Evolutionary conservation across 2,797 vertebrate species (phyloP), one percentile per base, ranked within the genome.

Genomic region (Loris lydekkerianus): DNA sequence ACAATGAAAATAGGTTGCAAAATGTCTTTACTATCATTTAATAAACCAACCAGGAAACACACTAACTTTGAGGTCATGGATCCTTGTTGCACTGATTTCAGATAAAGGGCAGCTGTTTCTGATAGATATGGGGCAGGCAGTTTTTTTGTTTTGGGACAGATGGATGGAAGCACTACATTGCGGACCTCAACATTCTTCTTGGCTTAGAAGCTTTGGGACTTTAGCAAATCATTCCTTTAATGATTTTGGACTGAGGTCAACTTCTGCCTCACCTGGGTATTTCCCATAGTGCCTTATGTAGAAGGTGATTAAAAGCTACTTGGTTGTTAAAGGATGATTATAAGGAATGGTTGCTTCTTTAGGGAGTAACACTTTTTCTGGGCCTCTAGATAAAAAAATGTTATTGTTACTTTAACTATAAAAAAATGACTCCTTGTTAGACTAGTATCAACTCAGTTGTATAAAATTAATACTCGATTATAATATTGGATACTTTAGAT

Each of bases 11-110:
- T 77, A 56, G 40, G 70, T 89, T 61, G 65, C 29, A 86, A 96
- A 92, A 89, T 89, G 81, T 67, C 86, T 82, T 37, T 37, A 31
- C 75, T 49, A 63, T 86, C 15, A 80, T 46, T 77, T 61, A 86
- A 43, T 91, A 88, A 97, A 6, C 49, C 67, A 89, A 72, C 17
- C 60, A 61, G 80, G 10, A 97, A 95, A 31, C 0, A 60, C 10
- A 15, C 13, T 15, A 78, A 94, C 88, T 56, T 40, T 70, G 3
- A 86, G 97, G 95, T 82, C 53, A 17, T 1, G 25, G 40, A 73
- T 78, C 27, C 60, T 65, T 86, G 2, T 37, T 49, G 83, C 7
- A 56, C 65, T 63, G 21, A 25, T 29, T 77, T 70, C 63, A 73
- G 43, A 58, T 13, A 60, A 1, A 2, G 11, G 40, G 56, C 3